Evolutionary conservation across 2,113 vertebrate species (phyloP).

Genomic region (Caranx melampygus): DNA sequence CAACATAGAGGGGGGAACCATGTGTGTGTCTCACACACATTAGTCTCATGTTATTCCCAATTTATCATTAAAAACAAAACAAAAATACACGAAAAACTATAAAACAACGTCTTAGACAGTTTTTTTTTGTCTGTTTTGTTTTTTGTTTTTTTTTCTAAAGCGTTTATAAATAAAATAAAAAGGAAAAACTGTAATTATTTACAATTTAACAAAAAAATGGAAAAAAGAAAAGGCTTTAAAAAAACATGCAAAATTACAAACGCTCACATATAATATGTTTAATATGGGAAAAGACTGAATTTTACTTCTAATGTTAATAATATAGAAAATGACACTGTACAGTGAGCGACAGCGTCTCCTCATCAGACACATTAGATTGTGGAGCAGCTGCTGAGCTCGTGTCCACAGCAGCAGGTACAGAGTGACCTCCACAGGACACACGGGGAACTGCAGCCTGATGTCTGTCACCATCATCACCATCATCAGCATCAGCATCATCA

Average conservation of each 20-base stretch:
- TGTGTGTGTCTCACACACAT: not conserved
- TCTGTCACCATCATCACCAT: not conserved
- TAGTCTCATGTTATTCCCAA: not conserved
- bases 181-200: not conserved
- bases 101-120: no score
- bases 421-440: conserved; percentile 72
- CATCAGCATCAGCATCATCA: no score
- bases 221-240: not conserved
- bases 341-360: conserved; percentile 15
- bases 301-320: not conserved
- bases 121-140: no score
- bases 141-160: not conserved
- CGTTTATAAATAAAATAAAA: not conserved
- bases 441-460: conserved; percentile 41
- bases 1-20: not conserved
- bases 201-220: not conserved
- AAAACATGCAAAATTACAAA: not conserved
- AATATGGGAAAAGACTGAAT: not conserved
- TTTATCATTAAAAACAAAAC: not conserved
- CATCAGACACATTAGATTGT: conserved; percentile 24
- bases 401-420: conserved; percentile 59
- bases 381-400: not conserved
- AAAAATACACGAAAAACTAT: no score
- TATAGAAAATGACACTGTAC: conserved; percentile 2
- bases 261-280: not conserved